Evolutionary conservation across 2,888 invertebrate species (phyloP).

Genomic region (Drosophila nr. perissopoda): DNA sequence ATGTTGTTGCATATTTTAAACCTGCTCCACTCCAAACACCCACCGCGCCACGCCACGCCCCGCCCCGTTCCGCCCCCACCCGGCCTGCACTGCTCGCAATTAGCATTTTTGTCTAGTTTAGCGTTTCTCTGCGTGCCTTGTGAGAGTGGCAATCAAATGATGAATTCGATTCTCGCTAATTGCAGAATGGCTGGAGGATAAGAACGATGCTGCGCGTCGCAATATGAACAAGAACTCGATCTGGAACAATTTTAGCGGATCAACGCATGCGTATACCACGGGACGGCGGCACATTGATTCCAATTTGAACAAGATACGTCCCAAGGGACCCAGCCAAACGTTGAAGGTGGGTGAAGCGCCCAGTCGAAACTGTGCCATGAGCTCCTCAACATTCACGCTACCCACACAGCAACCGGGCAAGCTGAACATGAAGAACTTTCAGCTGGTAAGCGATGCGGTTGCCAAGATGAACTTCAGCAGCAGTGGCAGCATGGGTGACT

Average conservation of each 20-base stretch:
- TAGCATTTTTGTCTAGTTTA: conserved; percentile 10
- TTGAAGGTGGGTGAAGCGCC: conserved; percentile 86
- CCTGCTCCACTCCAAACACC: neutral
- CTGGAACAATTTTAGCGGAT: conserved; percentile 88
- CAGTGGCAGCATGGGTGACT: conserved; percentile 80
- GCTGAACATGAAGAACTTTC: conserved; percentile 94
- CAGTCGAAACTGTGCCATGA: conserved; percentile 74
- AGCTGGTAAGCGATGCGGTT: conserved; percentile 94
- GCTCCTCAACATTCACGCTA: conserved; percentile 69
- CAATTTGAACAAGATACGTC: conserved; percentile 87
- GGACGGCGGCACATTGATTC: conserved; percentile 88
- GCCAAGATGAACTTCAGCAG: conserved; percentile 88
- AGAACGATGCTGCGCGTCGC: conserved; percentile 82
- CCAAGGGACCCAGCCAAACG: conserved; percentile 89
- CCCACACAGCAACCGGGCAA: conserved; percentile 92
- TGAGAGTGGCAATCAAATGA: conserved; percentile 6
- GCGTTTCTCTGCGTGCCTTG: conserved; percentile 23
- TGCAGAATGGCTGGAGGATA: conserved; percentile 87
- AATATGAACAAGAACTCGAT: conserved; percentile 84
- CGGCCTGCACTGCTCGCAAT: conserved; percentile 14
- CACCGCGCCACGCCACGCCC: neutral
- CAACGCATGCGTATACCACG: conserved; percentile 89
- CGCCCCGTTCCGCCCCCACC: neutral
- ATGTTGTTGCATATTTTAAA: conserved; percentile 1
- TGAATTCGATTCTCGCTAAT: conserved; percentile 24